Conservation (phyloP, 2,113 vertebrate species). For the Oncorhynchus masou region DNA sequence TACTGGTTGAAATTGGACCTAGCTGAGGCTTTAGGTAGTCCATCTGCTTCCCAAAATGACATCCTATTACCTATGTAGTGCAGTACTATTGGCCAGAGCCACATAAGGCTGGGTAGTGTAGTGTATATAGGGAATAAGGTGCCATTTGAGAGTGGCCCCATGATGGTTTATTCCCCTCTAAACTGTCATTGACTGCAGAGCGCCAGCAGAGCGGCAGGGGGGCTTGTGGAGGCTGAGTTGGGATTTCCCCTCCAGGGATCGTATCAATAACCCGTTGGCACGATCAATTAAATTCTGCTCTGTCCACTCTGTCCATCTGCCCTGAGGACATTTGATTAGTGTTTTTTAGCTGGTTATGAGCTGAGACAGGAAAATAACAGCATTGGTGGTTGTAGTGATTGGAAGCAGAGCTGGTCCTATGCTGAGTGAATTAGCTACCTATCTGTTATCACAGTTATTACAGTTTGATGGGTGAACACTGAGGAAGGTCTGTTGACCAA, state of each 20-base stretch:
- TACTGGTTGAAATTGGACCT: background rate
- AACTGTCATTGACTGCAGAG: constrained; percentile 48
- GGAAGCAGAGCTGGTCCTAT: background rate
- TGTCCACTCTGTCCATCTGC: constrained; percentile 14
- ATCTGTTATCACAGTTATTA: background rate
- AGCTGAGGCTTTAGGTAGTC: too few relatives aligned
- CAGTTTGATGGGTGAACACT: background rate
- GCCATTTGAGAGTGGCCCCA: too few relatives aligned
- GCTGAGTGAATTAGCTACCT: background rate
- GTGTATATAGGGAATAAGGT: too few relatives aligned
- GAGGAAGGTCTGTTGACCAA: too few relatives aligned
- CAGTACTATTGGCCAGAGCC: too few relatives aligned
- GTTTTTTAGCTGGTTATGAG: constrained; percentile 15
- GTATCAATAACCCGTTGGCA: constrained; percentile 37
- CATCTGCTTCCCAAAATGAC: too few relatives aligned
- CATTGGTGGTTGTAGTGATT: background rate
- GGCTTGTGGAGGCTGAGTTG: constrained; percentile 42
- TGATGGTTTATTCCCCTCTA: constrained; percentile 8
- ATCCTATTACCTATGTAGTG: too few relatives aligned
- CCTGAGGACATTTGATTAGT: constrained; percentile 60
- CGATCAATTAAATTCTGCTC: constrained; percentile 43
- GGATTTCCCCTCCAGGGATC: constrained; percentile 42
- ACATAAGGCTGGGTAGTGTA: too few relatives aligned
- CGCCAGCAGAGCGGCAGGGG: constrained; percentile 22
- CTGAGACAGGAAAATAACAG: constrained; percentile 2